Conservation (phyloP, 2,888 invertebrate genomes). For the Heliconius ethilla region DNA sequence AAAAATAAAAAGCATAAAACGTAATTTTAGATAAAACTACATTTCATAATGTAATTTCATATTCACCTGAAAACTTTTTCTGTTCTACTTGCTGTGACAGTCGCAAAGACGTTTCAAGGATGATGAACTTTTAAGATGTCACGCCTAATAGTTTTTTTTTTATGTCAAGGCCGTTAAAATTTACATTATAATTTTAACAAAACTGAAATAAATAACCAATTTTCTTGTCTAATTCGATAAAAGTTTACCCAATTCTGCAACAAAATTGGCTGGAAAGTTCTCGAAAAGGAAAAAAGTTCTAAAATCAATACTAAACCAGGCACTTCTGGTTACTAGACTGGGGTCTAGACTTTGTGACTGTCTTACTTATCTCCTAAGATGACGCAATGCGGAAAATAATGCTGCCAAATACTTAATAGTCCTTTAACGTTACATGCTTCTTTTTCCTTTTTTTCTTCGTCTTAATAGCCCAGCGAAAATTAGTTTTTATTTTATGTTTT, state of each 20-base stretch:
- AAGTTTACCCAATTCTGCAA: neutral
- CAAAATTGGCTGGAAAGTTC: neutral
- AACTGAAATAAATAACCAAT: neutral
- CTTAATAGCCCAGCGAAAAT: neutral
- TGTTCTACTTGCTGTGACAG: slow-evolving; percentile 7
- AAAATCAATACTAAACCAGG: slow-evolving; percentile 55
- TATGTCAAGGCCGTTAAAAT: slow-evolving; percentile 20
- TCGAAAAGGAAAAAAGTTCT: slow-evolving; percentile 39
- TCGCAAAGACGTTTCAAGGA: slow-evolving; percentile 21
- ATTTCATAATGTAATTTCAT: slow-evolving; percentile 2
- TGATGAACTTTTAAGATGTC: slow-evolving; percentile 26
- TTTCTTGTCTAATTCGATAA: neutral
- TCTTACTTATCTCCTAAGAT: slow-evolving; percentile 45
- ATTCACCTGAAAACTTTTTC: slow-evolving; percentile 8
- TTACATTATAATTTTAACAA: slow-evolving; percentile 2
- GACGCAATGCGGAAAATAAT: slow-evolving; percentile 58
- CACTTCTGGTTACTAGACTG: slow-evolving; percentile 53
- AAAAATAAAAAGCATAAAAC: neutral
- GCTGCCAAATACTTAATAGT: slow-evolving; percentile 27
- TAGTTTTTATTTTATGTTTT: neutral
- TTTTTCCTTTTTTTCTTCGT: neutral
- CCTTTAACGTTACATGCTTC: neutral
- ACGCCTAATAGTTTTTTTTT: slow-evolving; percentile 20
- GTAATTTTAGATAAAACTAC: no score
- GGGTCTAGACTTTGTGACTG: slow-evolving; percentile 54